Evolutionary conservation across 2,113 vertebrate genomes (phyloP).

Genomic region (Silurus asotus): DNA sequence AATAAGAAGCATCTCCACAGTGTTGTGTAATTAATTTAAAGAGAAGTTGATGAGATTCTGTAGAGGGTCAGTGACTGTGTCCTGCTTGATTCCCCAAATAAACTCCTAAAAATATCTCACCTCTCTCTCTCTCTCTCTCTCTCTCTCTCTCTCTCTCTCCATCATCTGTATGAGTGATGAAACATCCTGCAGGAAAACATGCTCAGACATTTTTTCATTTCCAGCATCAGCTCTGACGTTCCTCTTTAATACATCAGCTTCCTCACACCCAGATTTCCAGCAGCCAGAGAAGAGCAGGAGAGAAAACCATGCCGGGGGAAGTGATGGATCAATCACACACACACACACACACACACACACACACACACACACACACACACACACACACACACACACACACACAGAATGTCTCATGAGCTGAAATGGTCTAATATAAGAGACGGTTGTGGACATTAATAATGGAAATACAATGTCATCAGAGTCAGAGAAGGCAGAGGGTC

Average conservation of each 20-base stretch:
- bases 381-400: background rate
- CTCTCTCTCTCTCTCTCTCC: background rate
- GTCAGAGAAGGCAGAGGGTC: background rate
- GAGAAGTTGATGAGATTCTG: background rate
- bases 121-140: background rate
- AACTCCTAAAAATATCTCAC: background rate
- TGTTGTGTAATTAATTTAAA: background rate
- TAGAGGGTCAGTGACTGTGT: background rate
- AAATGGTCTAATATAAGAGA: background rate
- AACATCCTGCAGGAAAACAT: conserved; percentile 14
- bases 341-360: background rate
- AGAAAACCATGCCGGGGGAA: background rate
- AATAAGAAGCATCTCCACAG: background rate
- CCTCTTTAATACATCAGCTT: conserved; percentile 36
- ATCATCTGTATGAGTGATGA: background rate
- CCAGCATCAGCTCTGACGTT: conserved; percentile 8
- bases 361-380: background rate
- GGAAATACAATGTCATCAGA: background rate
- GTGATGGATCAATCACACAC: conserved; percentile 19
- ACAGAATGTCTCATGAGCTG: background rate
- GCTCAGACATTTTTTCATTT: conserved; percentile 14
- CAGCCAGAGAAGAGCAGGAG: background rate
- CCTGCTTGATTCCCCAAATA: background rate
- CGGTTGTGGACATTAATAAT: background rate
- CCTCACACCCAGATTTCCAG: conserved; percentile 13